Evolutionary conservation across 1,140 invertebrate genomes (phyloP).

Genomic region (Leptinotarsa texana): DNA sequence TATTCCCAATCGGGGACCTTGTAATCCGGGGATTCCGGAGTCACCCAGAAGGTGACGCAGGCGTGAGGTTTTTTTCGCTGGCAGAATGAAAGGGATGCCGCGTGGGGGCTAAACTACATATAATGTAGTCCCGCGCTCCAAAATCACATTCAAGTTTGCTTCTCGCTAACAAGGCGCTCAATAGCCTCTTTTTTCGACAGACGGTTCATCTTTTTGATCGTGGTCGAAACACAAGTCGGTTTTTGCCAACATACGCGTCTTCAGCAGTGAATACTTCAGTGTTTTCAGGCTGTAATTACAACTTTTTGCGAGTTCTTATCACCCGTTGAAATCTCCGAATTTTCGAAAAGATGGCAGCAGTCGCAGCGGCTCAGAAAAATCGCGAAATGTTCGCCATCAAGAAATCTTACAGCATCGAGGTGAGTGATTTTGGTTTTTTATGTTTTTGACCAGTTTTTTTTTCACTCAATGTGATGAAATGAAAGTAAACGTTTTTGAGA

Average conservation of each 20-base stretch:
- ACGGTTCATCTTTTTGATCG: constrained; percentile 46
- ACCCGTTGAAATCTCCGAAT: constrained; percentile 37
- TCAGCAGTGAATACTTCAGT: constrained; percentile 48
- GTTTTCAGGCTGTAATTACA: constrained; percentile 47
- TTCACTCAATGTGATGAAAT: not conserved
- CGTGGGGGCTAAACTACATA: constrained; percentile 51
- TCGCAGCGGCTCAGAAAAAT: constrained; percentile 86
- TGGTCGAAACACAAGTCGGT: constrained; percentile 39
- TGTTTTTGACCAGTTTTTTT: not conserved
- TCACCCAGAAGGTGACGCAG: constrained; percentile 44
- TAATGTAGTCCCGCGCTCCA: constrained; percentile 40
- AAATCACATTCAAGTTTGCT: constrained; percentile 49
- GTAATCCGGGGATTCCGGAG: constrained; percentile 46
- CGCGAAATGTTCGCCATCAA: constrained; percentile 93
- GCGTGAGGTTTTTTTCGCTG: constrained; percentile 49
- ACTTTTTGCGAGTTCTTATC: constrained; percentile 38
- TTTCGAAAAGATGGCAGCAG: constrained; percentile 70
- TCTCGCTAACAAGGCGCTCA: constrained; percentile 46
- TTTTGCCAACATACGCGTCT: constrained; percentile 29
- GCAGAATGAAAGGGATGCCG: constrained; percentile 40
- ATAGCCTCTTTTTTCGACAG: constrained; percentile 45
- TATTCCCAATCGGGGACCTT: constrained; percentile 16
- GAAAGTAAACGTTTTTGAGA: not conserved
- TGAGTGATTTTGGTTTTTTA: constrained; percentile 60
- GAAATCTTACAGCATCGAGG: constrained; percentile 96